Conservation (phyloP, 1,140 invertebrate species). For the Drosophila repletoides region DNA sequence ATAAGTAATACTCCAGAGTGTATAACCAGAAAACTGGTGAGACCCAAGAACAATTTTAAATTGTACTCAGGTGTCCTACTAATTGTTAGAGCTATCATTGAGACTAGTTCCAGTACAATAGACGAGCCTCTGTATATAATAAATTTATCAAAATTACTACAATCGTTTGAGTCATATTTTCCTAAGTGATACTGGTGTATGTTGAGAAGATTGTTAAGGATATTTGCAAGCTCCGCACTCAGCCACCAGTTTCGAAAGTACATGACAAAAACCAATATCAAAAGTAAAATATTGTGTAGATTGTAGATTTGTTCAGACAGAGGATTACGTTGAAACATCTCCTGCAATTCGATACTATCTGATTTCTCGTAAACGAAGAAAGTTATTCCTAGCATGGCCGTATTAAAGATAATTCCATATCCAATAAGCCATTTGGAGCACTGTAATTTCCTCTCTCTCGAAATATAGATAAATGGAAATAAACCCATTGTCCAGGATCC, state of each 20-base stretch:
- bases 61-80: not conserved
- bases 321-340: conserved; percentile 31
- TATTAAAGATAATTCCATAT: conserved; percentile 47
- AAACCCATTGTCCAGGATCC: conserved; percentile 46
- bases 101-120: conserved; percentile 17
- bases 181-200: conserved; percentile 23
- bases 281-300: conserved; percentile 2
- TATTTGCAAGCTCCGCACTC: not conserved
- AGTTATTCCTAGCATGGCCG: not conserved
- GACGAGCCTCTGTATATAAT: conserved; percentile 25
- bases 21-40: not conserved
- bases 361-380: conserved; percentile 2
- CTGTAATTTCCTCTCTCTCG: conserved; percentile 13
- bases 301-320: conserved; percentile 21
- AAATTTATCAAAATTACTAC: conserved; percentile 34
- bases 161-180: conserved; percentile 1
- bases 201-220: conserved; percentile 29
- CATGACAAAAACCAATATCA: not conserved
- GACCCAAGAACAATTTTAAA: conserved; percentile 6
- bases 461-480: conserved; percentile 48
- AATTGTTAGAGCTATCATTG: conserved; percentile 9
- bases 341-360: not conserved
- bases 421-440: conserved; percentile 48
- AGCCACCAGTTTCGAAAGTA: conserved; percentile 34
- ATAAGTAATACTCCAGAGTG: conserved; percentile 20